Conservation (phyloP, 1,140 invertebrate genomes). For the Microplitis demolitor region DNA sequence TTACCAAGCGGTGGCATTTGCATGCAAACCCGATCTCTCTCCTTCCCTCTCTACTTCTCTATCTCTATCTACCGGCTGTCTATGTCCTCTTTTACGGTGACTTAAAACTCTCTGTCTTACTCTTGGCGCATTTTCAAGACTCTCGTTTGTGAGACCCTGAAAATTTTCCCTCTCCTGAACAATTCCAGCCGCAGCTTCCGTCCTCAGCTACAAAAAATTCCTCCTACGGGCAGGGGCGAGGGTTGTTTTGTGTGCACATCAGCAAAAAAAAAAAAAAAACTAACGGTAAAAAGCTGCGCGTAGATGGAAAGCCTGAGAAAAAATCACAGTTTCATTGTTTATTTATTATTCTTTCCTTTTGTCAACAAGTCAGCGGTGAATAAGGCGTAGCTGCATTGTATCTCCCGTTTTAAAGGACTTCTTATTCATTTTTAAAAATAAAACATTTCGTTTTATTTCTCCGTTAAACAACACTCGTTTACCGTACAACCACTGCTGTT, state of each 20-base stretch:
- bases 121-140: constrained; percentile 21
- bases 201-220: neutral
- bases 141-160: constrained; percentile 1
- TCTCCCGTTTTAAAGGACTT: no score
- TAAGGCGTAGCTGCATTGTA: no score
- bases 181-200: neutral
- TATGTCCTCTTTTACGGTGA: no score
- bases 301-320: no score
- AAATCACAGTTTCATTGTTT: no score
- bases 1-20: constrained; percentile 45
- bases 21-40: constrained; percentile 45
- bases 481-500: no score
- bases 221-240: neutral
- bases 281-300: neutral
- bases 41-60: constrained; percentile 10
- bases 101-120: neutral
- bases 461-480: no score
- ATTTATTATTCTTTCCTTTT: no score
- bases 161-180: neutral
- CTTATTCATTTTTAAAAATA: no score
- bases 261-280: no score
- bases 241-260: neutral
- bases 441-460: no score
- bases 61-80: neutral
- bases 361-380: no score